Evolutionary conservation across 2,888 invertebrate species (phyloP), one percentile per base, ranked within the genome.

Genomic region (Pandemis heparana): DNA sequence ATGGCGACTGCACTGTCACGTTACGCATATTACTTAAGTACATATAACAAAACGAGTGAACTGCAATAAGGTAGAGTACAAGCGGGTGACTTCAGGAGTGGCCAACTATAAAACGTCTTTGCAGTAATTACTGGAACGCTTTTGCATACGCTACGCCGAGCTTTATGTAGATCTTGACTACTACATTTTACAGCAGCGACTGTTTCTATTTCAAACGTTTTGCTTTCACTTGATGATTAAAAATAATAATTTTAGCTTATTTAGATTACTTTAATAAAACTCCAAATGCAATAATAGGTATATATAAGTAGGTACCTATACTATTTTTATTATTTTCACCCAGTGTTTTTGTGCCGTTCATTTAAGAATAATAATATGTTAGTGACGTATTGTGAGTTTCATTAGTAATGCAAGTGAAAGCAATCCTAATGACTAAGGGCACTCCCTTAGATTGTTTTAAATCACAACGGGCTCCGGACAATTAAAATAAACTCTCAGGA

Each of bases 401-500:
- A 32, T 32, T 10, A 8, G 7, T 41, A n/a, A 70, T n/a, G 63
- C 12, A 63, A 70, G 63, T 16, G 53, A 53, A 32, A 23, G 39
- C 18, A 53, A 70, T 56, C 56, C 12, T 4, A 56, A 41, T 64
- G 39, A 12, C 60, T 56, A 43, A 51, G 3, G 23, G n/a, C 68
- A 23, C 68, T 18, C 48, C 63, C 32, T 41, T 48, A 23, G 48
- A 63, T 59, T 63, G 68, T 59, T 70, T 68, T 32, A 64, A 79
- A 79, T 79, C 79, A 75, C 74, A 41, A 56, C 62, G 41, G 12
- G 75, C 64, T 63, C 71, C 66, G 43, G 64, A 64, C 80, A 80
- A 81, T 81, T 80, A 80, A 60, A 67, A 48, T 70, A 77, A 77
- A 81, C 79, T 78, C 71, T 46, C 66, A 78, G 78, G 81, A 82